Conservation (phyloP, 2,113 vertebrate genomes). For the Oryzias celebensis region DNA sequence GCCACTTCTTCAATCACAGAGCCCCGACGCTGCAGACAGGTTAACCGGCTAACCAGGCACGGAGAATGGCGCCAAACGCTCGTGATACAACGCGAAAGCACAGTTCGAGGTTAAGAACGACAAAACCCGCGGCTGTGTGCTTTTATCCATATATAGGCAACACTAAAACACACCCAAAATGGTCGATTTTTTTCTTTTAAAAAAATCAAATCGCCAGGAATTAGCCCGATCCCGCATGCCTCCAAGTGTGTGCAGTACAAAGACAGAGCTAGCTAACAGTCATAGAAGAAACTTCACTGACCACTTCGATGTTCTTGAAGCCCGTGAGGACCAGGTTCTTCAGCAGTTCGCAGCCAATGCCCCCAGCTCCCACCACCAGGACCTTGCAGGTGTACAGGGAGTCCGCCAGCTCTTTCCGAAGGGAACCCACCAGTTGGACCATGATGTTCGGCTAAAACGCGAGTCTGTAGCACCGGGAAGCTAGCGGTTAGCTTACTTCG, state of each 20-base stretch:
- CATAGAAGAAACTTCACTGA: constrained; percentile 66
- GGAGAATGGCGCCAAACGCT: constrained; percentile 60
- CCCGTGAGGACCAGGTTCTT: constrained; percentile 94
- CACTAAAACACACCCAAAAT: too few species aligned
- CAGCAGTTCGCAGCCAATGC: constrained; percentile 94
- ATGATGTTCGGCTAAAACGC: constrained; percentile 62
- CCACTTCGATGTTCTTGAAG: constrained; percentile 92
- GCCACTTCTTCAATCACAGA: background rate
- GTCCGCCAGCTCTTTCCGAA: constrained; percentile 86
- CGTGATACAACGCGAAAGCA: background rate
- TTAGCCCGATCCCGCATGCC: constrained; percentile 16
- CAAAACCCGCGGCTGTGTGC: too few species aligned
- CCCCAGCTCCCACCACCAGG: constrained; percentile 91
- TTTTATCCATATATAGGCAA: too few species aligned
- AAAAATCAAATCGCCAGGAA: background rate
- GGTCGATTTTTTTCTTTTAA: too few species aligned
- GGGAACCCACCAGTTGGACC: constrained; percentile 83
- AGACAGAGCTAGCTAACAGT: constrained; percentile 57
- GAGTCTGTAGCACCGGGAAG: constrained; percentile 36
- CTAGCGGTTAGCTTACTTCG: constrained; percentile 40
- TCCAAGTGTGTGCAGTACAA: constrained; percentile 40
- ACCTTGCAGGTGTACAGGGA: constrained; percentile 83
- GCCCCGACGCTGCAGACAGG: constrained; percentile 9
- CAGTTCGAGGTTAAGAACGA: background rate
- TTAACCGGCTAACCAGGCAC: constrained; percentile 22